phyloP scores from a whole-genome alignment of 2,888 invertebrate genomes.

The Monoplex corrugatus region DNA sequence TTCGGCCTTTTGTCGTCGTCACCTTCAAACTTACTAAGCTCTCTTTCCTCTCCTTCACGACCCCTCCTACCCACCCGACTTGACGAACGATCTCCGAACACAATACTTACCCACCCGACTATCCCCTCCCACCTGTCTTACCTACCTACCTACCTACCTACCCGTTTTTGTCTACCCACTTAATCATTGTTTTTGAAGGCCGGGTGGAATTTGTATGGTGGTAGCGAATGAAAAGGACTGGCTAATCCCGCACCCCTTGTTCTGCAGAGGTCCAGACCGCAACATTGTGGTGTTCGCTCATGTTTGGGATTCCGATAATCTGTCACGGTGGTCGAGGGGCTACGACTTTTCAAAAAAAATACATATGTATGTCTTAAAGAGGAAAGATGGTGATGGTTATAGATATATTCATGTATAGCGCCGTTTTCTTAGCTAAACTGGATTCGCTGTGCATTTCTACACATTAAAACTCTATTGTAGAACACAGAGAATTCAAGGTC shows the following conservation, averaged over 20 bases:
- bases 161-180: conserved; percentile 2
- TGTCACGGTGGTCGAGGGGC: neutral
- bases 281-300: neutral
- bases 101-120: neutral
- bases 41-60: neutral
- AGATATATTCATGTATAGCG: too few relatives aligned
- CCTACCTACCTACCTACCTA: conserved; percentile 24
- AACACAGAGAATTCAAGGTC: too few relatives aligned
- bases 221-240: neutral
- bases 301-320: conserved; percentile 13
- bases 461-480: too few relatives aligned
- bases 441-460: too few relatives aligned
- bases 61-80: neutral
- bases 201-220: conserved; percentile 13
- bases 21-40: neutral
- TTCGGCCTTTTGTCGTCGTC: neutral
- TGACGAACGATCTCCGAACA: neutral
- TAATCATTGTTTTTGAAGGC: conserved; percentile 34
- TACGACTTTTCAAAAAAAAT: too few relatives aligned
- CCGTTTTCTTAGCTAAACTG: too few relatives aligned
- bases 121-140: too few relatives aligned
- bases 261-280: too few relatives aligned
- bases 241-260: neutral
- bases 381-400: too few relatives aligned
- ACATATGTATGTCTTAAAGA: too few relatives aligned